Base-by-base conservation (phyloP, 2,113 vertebrate genomes). In the Stigmatopora nigra region DNA sequence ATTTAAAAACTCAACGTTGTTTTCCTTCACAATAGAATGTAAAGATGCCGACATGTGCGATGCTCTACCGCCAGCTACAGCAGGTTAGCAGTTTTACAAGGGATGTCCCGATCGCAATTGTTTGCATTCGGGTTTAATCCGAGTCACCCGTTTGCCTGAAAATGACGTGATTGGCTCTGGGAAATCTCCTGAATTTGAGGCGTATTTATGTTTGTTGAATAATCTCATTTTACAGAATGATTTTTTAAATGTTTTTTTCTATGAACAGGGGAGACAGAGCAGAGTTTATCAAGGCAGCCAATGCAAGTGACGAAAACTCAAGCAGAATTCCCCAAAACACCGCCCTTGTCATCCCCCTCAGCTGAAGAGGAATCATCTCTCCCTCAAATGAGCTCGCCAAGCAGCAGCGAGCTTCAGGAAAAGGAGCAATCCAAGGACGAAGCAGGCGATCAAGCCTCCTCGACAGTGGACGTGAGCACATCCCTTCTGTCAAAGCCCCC, bases 31-130 rank as follows among this genome's bases (percentile, higher is more conserved):
- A n/a, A 64, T 9, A 85, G 84, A 65, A 75, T 84, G 72, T 61
- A 87, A 74, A 79, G 83, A 88, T 13, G 2, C 66, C 11, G 67
- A 79, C 52, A 60, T 70, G 69, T 61, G 78, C 38, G 71, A 75
- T 11, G 12, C 77, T 15, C 71, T 72, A 36, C 69, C 67, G 49
- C 53, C 57, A 9, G 63, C 76, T 38, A 66, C 49, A 0, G n/a
- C 68, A 35, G 55, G 69, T 45, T 65, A 60, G 60, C 31, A 61
- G 3, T 31, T 31, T 31, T 31, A 31, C 2, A 2, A 31, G 25
- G 25, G 25, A 31, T 31, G 25, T 31, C 25, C 25, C 25, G 3
- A 31, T 31, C 25, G 25, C 25, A 31, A 31, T 2, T 31, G 25
- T 31, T 31, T 31, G 25, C 25, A 31, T 31, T 31, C 25, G 25